Evolutionary conservation across 2,888 invertebrate genomes (phyloP), one percentile per base, ranked within the genome.

Genomic region (Meandrusa payeni): DNA sequence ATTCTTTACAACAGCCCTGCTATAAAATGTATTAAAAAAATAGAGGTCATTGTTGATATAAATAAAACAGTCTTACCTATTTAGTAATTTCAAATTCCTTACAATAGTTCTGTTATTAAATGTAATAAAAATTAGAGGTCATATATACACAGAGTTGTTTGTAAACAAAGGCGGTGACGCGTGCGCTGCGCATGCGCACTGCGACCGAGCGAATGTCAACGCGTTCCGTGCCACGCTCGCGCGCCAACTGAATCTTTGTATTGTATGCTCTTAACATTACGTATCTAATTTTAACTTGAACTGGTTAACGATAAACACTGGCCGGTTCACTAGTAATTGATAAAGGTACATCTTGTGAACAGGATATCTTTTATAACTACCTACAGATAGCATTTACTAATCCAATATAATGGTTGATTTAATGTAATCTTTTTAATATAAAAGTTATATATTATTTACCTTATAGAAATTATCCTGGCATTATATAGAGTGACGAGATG

Each of bases 101-200:
- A n/a, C 20, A 2, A 7, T 17, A 36, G 3, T 22, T 9, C 1
- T 10, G n/a, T 41, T 9, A 2, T 7, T 5, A 22, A 34, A 36
- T 15, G 1, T 5, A 12, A 13, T 5, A 26, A 7, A n/a, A 34
- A 13, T 5, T 23, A 3, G 39, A 41, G 34, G 33, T 29, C 36
- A 29, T 23, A 36, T 13, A 19, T 13, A 34, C 26, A 29, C n/a
- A 12, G 37, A 43, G 31, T 31, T 66, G 67, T 69, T 69, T 62
- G 65, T 69, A 69, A 69, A 69, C 69, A 69, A 64, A 53, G 46
- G 43, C 31, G 39, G 39, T 41, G 42, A 34, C 41, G 42, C 47
- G 43, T 44, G 46, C 47, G 38, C 44, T 29, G 52, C 52, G 55
- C 57, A 48, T 51, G 54, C 55, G 57, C 57, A 47, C 12, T 39